Percentiles rank a stretch among this genome's conserved stretches.
Evolutionary conservation across 2,797 vertebrate species (phyloP).

Genomic region (Hozukius guyotensis): DNA sequence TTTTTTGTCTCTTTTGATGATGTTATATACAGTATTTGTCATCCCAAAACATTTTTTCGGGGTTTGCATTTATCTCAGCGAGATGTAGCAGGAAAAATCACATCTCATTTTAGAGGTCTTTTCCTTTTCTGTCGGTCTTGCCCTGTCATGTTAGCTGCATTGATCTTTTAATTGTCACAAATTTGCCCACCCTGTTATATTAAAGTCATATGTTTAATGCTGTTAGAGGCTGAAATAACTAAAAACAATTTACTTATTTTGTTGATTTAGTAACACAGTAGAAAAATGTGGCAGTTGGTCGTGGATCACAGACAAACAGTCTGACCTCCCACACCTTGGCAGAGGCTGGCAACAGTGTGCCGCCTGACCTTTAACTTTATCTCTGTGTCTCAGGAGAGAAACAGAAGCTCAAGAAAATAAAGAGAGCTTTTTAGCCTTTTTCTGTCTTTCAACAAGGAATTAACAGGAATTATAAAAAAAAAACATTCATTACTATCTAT

Average conservation of each 20-base stretch:
- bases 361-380: conserved; percentile 74
- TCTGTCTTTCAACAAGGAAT: conserved; percentile 2
- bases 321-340: conserved; percentile 76
- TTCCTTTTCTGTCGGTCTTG: background rate
- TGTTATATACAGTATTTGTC: background rate
- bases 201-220: background rate
- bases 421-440: conserved; percentile 12
- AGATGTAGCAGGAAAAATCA: background rate
- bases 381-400: conserved; percentile 49
- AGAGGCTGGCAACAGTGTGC: conserved; percentile 48
- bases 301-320: conserved; percentile 52
- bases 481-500: background rate
- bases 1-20: background rate
- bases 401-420: conserved; percentile 48
- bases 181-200: background rate
- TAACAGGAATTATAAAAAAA: background rate
- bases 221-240: background rate
- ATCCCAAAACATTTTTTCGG: background rate
- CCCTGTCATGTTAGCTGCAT: background rate
- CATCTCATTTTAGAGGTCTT: background rate
- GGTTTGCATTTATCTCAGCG: background rate
- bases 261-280: conserved; percentile 24
- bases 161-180: background rate
- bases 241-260: background rate
- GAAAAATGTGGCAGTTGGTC: conserved; percentile 62